Evolutionary conservation across 2,113 vertebrate species (phyloP).

Genomic region (Megaceryle maxima): DNA sequence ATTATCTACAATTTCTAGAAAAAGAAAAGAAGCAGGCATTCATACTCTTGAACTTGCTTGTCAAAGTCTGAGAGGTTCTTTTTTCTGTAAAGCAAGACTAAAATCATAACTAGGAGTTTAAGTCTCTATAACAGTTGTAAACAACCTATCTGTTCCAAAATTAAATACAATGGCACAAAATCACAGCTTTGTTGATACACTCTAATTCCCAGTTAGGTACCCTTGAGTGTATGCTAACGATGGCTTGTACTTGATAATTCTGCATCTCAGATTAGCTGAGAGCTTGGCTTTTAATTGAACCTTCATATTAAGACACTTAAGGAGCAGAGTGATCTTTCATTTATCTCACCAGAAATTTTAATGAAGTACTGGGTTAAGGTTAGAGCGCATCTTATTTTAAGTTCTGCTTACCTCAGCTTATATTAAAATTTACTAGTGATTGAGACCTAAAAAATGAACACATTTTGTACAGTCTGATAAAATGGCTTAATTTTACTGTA

Average conservation of each 20-base stretch:
- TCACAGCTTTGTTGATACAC: neutral
- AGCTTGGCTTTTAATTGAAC: neutral
- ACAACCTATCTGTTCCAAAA: neutral
- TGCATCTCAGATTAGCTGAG: neutral
- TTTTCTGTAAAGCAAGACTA: neutral
- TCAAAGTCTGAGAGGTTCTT: neutral
- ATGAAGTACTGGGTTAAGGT: constrained; percentile 5
- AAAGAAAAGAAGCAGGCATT: neutral
- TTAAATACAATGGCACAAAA: neutral
- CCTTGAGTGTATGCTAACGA: neutral
- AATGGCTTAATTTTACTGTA: neutral
- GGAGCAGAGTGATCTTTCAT: neutral
- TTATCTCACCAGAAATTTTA: constrained; percentile 30
- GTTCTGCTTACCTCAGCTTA: constrained; percentile 9
- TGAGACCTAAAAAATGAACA: neutral
- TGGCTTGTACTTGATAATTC: neutral
- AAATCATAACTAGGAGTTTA: neutral
- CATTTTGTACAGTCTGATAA: neutral
- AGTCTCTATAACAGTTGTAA: neutral
- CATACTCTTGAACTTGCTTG: neutral
- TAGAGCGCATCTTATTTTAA: neutral
- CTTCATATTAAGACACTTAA: constrained; percentile 4
- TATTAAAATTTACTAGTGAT: neutral
- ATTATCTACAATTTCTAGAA: neutral
- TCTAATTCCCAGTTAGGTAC: neutral